Evolutionary conservation across 53 echinoderm and acorn worm species (phyloP).

Genomic region (Astropecten irregularis): DNA sequence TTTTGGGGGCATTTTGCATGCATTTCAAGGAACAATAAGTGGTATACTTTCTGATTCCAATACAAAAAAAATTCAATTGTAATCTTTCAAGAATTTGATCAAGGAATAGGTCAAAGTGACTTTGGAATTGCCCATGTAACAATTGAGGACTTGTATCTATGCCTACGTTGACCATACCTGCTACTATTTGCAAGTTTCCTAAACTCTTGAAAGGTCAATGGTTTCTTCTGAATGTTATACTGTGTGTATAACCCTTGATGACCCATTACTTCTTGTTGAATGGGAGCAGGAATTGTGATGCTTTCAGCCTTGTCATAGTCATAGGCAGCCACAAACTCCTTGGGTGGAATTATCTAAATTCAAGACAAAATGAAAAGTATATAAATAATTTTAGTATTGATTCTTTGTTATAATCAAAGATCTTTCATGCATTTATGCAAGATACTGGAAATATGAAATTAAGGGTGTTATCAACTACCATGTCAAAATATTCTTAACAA

Average conservation of each 20-base stretch:
- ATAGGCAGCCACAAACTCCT: constrained; percentile 91
- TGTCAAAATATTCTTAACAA: too few species aligned
- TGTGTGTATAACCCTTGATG: constrained; percentile 96
- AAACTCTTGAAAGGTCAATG: constrained; percentile 79
- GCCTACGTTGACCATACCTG: too few species aligned
- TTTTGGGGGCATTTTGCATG: too few species aligned
- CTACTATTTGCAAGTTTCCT: constrained; percentile 84
- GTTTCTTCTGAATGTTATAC: constrained; percentile 99
- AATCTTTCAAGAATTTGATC: too few species aligned
- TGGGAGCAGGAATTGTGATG: constrained; percentile 87
- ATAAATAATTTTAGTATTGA: too few species aligned
- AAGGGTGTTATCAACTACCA: too few species aligned
- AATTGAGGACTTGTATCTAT: too few species aligned
- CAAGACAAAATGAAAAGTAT: neutral
- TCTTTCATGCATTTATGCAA: neutral
- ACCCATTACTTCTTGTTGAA: constrained; percentile 97
- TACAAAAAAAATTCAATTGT: too few species aligned
- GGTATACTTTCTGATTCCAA: too few species aligned
- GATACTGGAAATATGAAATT: neutral
- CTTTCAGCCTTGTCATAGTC: constrained; percentile 75
- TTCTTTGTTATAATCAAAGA: neutral
- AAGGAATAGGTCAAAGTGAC: too few species aligned
- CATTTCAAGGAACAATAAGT: too few species aligned
- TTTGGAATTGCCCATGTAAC: too few species aligned
- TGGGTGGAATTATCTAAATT: constrained; percentile 90